phyloP scores from a whole-genome alignment of 2,113 vertebrate genomes.

The Rhinoderma darwinii region DNA sequence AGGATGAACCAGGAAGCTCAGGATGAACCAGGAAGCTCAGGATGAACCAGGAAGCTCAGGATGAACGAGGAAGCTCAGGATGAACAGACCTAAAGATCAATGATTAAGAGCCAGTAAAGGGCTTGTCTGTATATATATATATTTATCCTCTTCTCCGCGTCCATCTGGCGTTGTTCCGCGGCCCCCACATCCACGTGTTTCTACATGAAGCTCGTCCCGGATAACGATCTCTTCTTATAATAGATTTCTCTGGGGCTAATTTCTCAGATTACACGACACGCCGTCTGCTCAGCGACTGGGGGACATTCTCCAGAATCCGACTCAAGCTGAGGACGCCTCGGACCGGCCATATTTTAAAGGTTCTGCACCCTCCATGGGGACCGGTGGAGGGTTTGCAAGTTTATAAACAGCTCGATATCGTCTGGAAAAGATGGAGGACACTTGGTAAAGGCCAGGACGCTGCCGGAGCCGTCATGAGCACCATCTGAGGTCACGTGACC shows the following conservation, averaged over 20 bases:
- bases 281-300: not conserved
- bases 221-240: not conserved
- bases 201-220: not conserved
- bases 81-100: too few species aligned
- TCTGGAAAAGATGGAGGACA: conserved; percentile 2
- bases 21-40: too few species aligned
- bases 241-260: not conserved
- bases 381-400: not conserved
- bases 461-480: not conserved
- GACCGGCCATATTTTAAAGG: too few species aligned
- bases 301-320: not conserved
- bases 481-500: not conserved
- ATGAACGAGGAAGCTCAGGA: too few species aligned
- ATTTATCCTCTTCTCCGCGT: too few species aligned
- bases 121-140: too few species aligned
- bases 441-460: not conserved
- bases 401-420: not conserved
- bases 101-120: too few species aligned
- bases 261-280: not conserved
- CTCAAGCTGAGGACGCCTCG: too few species aligned
- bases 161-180: too few species aligned
- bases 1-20: too few species aligned
- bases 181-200: not conserved
- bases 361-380: not conserved
- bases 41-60: too few species aligned